Base-by-base conservation (phyloP, 92 coral and sea anemone genomes). In the Bergia puertoricense region DNA sequence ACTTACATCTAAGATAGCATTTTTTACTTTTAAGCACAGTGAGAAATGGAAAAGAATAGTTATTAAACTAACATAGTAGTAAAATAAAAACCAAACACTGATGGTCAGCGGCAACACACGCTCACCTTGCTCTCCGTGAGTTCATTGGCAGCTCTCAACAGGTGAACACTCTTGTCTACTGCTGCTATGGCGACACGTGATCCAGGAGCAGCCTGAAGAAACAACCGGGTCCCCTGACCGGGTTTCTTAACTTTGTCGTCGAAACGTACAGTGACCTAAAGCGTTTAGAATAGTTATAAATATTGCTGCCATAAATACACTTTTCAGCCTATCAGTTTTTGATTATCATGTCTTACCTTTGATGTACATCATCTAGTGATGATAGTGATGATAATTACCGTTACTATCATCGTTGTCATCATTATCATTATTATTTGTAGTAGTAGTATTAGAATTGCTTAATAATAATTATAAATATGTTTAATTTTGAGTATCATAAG, bases 111-210 rank as follows among this genome's bases (percentile, higher is more conserved):
- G 20, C 43, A n/a, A 37, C 15, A 9, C 74, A 10, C 38, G 1
- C 50, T 50, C 8, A 79, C 82, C 93, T 96, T 89, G 38, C 86
- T 91, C 38, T 85, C 81, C 9, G 91, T 93, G 38, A 97, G 88
- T 46, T 95, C 98, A 81, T 95, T 96, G 43, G 96, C 98, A 41
- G 89, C 89, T 85, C 91, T 91, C 77, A 97, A 85, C 18, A 97
- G 74, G 78, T 96, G 94, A 16, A 97, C 96, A 65, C 99, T 97
- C 81, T 92, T 95, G 89, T 97, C 99, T 30, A 97, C 99, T 22
- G 97, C 99, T 65, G 96, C 91, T 41, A 97, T 72, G 22, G 98
- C 99, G 46, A 97, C 98, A 37, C 92, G 92, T 56, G 99, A 97
- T 11, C 99, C 99, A 2, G 96, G 95, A 8, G 94, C 92, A 3